phyloP scores from a whole-genome alignment of 2,797 vertebrate genomes.

The Micromesistius poutassou region DNA sequence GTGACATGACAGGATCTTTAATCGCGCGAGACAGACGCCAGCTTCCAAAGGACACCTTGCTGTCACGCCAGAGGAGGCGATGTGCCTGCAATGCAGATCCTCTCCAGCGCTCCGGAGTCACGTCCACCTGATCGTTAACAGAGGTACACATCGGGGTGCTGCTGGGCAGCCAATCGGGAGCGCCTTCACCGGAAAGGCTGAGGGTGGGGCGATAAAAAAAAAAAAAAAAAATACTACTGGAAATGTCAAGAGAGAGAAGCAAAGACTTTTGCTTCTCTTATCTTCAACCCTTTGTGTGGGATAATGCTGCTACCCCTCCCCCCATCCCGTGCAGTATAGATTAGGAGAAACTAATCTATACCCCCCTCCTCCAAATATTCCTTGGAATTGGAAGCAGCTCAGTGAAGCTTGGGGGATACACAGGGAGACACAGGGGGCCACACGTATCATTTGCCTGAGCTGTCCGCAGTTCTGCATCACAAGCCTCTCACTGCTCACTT shows the following conservation, averaged over 20 bases:
- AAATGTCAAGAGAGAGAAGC: not conserved
- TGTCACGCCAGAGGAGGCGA: slow-evolving; percentile 56
- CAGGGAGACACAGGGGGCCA: slow-evolving; percentile 24
- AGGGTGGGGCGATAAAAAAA: too few relatives aligned
- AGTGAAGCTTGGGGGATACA: slow-evolving; percentile 57
- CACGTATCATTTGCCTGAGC: not conserved
- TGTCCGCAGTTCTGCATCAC: too few relatives aligned
- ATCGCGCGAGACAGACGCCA: slow-evolving; percentile 65
- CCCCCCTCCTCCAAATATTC: slow-evolving; percentile 53
- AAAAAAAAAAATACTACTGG: not conserved
- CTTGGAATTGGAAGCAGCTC: slow-evolving; percentile 63
- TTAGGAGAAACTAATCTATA: slow-evolving; percentile 4
- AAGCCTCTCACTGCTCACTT: too few relatives aligned
- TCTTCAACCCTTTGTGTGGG: not conserved
- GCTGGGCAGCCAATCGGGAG: too few relatives aligned
- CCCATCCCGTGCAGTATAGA: slow-evolving; percentile 24
- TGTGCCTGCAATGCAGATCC: slow-evolving; percentile 67
- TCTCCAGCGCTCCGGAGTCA: slow-evolving; percentile 49
- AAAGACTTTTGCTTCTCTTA: not conserved
- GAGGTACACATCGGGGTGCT: slow-evolving; percentile 38
- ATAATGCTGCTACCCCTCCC: slow-evolving; percentile 4
- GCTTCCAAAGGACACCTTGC: slow-evolving; percentile 71
- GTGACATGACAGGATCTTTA: slow-evolving; percentile 70
- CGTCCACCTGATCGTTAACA: slow-evolving; percentile 68
- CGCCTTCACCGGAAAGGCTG: too few relatives aligned